Evolutionary conservation across 1,140 invertebrate species (phyloP).

Genomic region (Geopemphigus sp.): DNA sequence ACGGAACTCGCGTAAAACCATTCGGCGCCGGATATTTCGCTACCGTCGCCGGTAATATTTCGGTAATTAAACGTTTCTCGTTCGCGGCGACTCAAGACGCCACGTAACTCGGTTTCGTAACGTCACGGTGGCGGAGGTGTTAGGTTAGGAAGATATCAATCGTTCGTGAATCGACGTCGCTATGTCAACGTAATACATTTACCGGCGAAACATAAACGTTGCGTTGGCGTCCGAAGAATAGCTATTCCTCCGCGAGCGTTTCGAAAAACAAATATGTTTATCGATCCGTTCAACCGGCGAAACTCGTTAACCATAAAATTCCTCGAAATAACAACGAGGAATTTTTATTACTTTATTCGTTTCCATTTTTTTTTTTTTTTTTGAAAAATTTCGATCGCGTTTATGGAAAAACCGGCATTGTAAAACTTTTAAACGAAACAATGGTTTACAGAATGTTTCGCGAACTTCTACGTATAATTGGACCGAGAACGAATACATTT

Average conservation of each 20-base stretch:
- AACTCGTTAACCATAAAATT: constrained; percentile 24
- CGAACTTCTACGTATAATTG: neutral
- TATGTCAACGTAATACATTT: neutral
- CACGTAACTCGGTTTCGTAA: no score
- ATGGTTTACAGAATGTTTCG: neutral
- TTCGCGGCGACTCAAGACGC: no score
- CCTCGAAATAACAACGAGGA: constrained; percentile 26
- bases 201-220: constrained; percentile 9
- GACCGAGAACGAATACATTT: neutral
- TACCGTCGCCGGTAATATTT: no score
- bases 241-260: constrained; percentile 1
- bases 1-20: no score
- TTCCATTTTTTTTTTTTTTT: no score
- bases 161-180: no score
- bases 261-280: constrained; percentile 25
- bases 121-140: no score
- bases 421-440: constrained; percentile 14
- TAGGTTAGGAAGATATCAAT: no score
- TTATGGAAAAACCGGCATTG: neutral
- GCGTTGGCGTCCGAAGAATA: neutral
- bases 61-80: no score
- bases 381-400: constrained; percentile 20
- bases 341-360: constrained; percentile 30
- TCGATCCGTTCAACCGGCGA: constrained; percentile 1
- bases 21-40: no score